Evolutionary conservation across 2,797 vertebrate genomes (phyloP).

Genomic region (Microcaecilia unicolor): DNA sequence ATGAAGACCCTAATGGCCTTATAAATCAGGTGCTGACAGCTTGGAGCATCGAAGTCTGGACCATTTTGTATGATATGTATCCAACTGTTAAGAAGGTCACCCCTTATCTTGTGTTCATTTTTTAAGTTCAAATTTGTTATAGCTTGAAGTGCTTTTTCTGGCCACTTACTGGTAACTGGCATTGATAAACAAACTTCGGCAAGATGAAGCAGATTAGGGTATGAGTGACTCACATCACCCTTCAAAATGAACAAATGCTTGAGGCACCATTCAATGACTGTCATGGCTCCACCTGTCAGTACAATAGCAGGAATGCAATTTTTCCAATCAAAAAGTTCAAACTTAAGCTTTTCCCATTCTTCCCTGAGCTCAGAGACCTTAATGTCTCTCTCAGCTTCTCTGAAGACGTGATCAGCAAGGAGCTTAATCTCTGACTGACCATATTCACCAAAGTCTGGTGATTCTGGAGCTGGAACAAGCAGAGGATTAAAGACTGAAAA

Average conservation of each 20-base stretch:
- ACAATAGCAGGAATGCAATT: not conserved
- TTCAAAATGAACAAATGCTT: no score
- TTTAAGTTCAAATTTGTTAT: rapidly evolving
- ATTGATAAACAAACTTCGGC: not conserved
- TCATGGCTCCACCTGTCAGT: not conserved
- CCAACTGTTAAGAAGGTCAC: not conserved
- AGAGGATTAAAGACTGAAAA: not conserved
- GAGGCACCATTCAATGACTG: not conserved
- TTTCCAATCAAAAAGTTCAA: not conserved
- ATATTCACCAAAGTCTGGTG: not conserved
- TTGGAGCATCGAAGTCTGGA: not conserved
- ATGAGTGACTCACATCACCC: not conserved
- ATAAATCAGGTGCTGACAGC: not conserved
- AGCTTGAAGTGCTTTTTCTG: not conserved
- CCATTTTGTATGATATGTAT: not conserved
- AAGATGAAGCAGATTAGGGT: not conserved
- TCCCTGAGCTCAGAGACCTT: no score
- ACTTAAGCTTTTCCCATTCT: no score
- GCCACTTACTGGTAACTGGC: no score
- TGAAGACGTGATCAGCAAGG: not conserved
- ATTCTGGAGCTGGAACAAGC: not conserved
- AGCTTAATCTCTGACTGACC: not conserved
- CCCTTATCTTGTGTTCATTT: not conserved
- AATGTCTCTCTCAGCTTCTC: not conserved
- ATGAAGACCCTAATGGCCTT: conserved; percentile 14